A percentile compares a stretch with the other conserved stretches of the same genome.
Conservation (phyloP, 2,888 invertebrate species). For the Magallana nippona region DNA sequence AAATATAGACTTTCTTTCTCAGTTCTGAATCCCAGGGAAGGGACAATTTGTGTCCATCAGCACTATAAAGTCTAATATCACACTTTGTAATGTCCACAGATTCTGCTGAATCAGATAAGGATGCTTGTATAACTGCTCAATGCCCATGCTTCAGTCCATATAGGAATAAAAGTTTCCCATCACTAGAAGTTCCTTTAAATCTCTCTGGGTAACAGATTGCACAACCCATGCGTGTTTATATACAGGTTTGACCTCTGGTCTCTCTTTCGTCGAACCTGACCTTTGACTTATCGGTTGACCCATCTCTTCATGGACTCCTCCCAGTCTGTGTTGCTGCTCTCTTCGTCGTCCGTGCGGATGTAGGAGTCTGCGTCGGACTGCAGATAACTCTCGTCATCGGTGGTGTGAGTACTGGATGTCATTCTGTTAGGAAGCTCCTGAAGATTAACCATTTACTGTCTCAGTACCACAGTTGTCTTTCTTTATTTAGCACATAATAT, state of each 20-base stretch:
- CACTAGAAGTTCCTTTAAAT: too few relatives aligned
- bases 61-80: slow-evolving; percentile 1
- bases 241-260: not conserved
- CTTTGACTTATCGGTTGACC: slow-evolving; percentile 84
- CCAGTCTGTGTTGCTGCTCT: slow-evolving; percentile 83
- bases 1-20: not conserved
- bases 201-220: not conserved
- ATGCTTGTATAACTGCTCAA: too few relatives aligned
- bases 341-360: slow-evolving; percentile 81
- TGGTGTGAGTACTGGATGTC: slow-evolving; percentile 73
- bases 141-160: too few relatives aligned
- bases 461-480: not conserved
- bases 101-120: too few relatives aligned
- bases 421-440: slow-evolving; percentile 68
- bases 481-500: not conserved
- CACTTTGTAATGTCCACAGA: not conserved
- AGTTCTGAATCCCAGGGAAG: not conserved
- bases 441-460: not conserved
- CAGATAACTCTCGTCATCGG: slow-evolving; percentile 76
- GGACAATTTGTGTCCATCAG: not conserved
- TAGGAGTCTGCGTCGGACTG: slow-evolving; percentile 80
- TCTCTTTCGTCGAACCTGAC: slow-evolving; percentile 34
- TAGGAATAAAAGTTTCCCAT: too few relatives aligned
- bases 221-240: not conserved
- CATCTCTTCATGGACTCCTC: slow-evolving; percentile 86